phyloP scores from a whole-genome alignment of 2,113 vertebrate species.

The Marcusenius ussheri region DNA sequence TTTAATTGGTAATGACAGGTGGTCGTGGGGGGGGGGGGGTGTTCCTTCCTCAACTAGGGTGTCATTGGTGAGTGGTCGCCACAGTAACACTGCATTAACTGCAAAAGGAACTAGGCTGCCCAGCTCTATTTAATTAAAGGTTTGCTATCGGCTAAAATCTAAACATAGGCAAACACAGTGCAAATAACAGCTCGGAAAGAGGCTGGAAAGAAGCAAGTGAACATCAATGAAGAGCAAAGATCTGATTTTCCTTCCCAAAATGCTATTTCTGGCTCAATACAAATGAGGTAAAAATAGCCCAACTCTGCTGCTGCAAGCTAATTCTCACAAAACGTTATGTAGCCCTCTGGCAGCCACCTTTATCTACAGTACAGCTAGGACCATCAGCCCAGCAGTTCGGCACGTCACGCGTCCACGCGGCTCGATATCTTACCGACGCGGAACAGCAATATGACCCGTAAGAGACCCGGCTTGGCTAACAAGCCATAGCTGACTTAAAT shows the following conservation, averaged over 20 bases:
- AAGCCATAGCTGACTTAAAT: slow-evolving; percentile 2
- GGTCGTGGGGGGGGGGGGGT: background rate
- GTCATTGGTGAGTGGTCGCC: background rate
- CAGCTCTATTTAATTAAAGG: background rate
- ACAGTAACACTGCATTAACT: background rate
- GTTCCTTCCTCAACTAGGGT: background rate
- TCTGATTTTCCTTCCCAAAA: background rate
- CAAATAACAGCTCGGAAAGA: background rate
- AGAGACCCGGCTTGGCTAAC: background rate
- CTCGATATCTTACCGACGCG: background rate
- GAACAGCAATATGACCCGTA: background rate
- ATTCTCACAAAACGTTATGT: background rate
- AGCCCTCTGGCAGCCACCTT: background rate
- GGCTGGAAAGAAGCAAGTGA: background rate
- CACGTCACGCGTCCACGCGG: background rate
- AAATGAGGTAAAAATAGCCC: background rate
- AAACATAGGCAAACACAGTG: background rate
- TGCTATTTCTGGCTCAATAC: background rate
- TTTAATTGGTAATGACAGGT: slow-evolving; percentile 14
- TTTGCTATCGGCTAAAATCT: background rate
- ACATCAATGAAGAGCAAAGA: background rate
- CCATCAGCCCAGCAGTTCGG: background rate
- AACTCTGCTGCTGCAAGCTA: background rate
- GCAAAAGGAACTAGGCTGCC: background rate
- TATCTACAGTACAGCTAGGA: background rate